phyloP scores from a whole-genome alignment of 2,888 invertebrate genomes.

The Drosophila multiciliata region DNA sequence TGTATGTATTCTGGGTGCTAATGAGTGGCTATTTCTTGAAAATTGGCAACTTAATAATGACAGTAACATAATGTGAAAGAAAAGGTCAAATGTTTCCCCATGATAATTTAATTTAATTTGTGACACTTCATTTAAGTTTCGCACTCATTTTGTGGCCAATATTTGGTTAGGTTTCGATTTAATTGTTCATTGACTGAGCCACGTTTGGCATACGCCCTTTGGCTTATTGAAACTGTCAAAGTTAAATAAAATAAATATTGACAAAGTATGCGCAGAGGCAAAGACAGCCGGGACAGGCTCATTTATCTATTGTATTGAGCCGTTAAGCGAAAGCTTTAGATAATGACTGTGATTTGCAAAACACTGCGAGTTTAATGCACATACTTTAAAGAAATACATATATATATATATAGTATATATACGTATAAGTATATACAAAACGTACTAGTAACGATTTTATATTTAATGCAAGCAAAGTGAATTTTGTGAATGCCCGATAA shows the following conservation, averaged over 20 bases:
- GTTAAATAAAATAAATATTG: slow-evolving; percentile 74
- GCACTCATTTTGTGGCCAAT: not conserved
- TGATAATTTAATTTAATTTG: not conserved
- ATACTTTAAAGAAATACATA: slow-evolving; percentile 23
- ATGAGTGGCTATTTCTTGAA: not conserved
- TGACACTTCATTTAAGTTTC: slow-evolving; percentile 4
- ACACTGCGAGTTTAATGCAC: slow-evolving; percentile 24
- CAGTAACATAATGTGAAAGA: not conserved
- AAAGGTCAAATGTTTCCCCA: slow-evolving; percentile 1
- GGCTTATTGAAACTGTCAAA: slow-evolving; percentile 52
- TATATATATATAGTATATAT: slow-evolving; percentile 13
- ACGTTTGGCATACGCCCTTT: slow-evolving; percentile 9
- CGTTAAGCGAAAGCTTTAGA: slow-evolving; percentile 75
- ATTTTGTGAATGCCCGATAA: slow-evolving; percentile 47
- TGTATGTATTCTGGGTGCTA: not conserved
- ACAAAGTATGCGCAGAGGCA: slow-evolving; percentile 5
- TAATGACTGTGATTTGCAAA: slow-evolving; percentile 72
- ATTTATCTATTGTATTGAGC: slow-evolving; percentile 70
- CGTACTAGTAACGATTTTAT: slow-evolving; percentile 52
- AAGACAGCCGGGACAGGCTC: slow-evolving; percentile 26
- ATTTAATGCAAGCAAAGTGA: slow-evolving; percentile 60
- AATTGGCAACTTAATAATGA: not conserved
- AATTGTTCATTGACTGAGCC: slow-evolving; percentile 14
- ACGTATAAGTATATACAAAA: slow-evolving; percentile 11
- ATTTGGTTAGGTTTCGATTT: slow-evolving; percentile 20